phyloP scores from a whole-genome alignment of 2,888 invertebrate species.

The Caenorhabditis imperialis region DNA sequence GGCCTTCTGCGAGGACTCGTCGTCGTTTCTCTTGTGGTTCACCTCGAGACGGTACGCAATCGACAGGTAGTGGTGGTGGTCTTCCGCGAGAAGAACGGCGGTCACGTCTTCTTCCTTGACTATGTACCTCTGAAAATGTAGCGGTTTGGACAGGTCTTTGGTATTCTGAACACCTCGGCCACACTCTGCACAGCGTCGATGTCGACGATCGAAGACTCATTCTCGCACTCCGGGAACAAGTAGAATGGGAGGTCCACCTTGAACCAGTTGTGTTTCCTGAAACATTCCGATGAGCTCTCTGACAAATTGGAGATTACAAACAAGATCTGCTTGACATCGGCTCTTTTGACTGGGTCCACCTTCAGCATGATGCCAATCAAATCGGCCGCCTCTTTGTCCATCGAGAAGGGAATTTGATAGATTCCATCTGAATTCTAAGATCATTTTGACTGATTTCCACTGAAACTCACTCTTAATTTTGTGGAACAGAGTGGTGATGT shows the following conservation, averaged over 20 bases:
- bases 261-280: constrained; percentile 95
- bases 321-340: constrained; percentile 81
- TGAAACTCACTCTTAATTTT: constrained; percentile 89
- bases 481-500: constrained; percentile 94
- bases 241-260: constrained; percentile 94
- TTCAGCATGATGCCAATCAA: constrained; percentile 93
- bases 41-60: constrained; percentile 98
- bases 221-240: constrained; percentile 93
- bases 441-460: neutral
- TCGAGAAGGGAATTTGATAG: constrained; percentile 96
- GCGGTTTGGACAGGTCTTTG: neutral
- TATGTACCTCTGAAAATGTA: constrained; percentile 86
- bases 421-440: neutral
- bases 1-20: constrained; percentile 83
- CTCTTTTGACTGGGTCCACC: constrained; percentile 96
- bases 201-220: constrained; percentile 95
- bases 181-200: constrained; percentile 93
- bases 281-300: no score
- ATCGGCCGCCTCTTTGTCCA: constrained; percentile 93
- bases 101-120: constrained; percentile 95
- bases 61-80: constrained; percentile 96
- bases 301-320: constrained; percentile 1
- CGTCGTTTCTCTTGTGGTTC: constrained; percentile 94
- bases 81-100: constrained; percentile 91
- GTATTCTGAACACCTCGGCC: constrained; percentile 81